A percentile compares a stretch with the other conserved stretches of the same genome.
Conservation (phyloP, 2,888 invertebrate species). For the Agrenia bidenticulata region DNA sequence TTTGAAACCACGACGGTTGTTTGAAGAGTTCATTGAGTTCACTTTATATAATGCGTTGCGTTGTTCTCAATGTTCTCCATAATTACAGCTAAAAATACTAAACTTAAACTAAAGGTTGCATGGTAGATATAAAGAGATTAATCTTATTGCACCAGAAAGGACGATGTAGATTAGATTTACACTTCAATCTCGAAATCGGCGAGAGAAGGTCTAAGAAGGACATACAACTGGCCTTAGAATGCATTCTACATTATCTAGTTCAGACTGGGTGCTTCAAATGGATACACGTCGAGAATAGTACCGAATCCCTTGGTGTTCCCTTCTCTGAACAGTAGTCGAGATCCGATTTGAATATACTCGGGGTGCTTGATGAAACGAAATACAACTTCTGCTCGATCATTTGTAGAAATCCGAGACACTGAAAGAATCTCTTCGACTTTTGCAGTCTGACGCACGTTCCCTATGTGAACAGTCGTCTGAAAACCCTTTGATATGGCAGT, state of each 20-base stretch:
- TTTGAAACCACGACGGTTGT: too few species aligned
- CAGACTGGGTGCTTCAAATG: conserved; percentile 54
- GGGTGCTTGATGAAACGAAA: conserved; percentile 88
- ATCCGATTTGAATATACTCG: conserved; percentile 77
- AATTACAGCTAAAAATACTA: too few species aligned
- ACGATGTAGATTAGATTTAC: too few species aligned
- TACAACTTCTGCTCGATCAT: conserved; percentile 80
- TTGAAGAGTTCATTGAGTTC: too few species aligned
- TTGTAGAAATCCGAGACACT: conserved; percentile 70
- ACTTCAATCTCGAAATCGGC: too few species aligned
- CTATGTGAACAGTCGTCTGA: conserved; percentile 92
- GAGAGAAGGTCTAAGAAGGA: too few species aligned
- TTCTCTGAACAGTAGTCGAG: conserved; percentile 79
- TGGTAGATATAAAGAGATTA: too few species aligned
- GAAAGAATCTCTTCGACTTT: conserved; percentile 67
- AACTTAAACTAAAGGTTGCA: too few species aligned
- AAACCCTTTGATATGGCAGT: conserved; percentile 80
- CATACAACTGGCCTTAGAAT: too few species aligned
- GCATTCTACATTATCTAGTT: neutral
- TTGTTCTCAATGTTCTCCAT: too few species aligned
- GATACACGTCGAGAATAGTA: conserved; percentile 74
- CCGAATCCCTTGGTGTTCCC: conserved; percentile 85
- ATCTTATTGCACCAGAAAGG: too few species aligned
- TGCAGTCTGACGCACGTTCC: conserved; percentile 94
- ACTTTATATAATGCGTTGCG: too few species aligned